Evolutionary conservation across 2,113 vertebrate genomes (phyloP).

Genomic region (Leucopternis melanops): DNA sequence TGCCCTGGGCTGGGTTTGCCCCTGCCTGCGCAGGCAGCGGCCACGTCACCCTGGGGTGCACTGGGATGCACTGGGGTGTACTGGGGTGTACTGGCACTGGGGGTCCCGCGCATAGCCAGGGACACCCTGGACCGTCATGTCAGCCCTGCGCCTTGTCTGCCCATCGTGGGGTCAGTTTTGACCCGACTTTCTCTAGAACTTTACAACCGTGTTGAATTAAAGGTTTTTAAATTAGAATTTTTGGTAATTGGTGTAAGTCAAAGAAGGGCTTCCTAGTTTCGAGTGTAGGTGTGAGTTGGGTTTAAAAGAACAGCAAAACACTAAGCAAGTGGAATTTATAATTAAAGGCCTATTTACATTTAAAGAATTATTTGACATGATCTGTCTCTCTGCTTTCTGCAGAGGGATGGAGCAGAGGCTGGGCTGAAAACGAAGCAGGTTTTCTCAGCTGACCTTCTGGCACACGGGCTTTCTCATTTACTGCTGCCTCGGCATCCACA

Average conservation of each 20-base stretch:
- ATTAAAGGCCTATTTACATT: not conserved
- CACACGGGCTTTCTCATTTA: fast-evolving
- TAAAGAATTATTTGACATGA: not conserved
- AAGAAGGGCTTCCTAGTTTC: not conserved
- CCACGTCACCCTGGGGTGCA: not conserved
- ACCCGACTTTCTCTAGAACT: not conserved
- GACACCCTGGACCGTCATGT: fast-evolving
- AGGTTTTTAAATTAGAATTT: not conserved
- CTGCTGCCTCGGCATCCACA: not conserved
- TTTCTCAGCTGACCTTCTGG: not conserved
- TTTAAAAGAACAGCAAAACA: not conserved
- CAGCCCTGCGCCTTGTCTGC: not conserved
- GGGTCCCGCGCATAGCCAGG: not conserved
- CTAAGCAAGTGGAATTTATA: not conserved
- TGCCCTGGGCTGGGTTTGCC: not conserved
- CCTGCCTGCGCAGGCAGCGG: not conserved
- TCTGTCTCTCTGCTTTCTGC: not conserved
- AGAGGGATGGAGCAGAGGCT: not conserved
- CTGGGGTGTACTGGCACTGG: not conserved
- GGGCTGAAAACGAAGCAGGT: not conserved
- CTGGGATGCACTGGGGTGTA: not conserved
- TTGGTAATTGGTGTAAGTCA: not conserved
- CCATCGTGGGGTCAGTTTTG: fast-evolving
- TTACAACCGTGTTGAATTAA: fast-evolving
- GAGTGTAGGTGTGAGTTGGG: not conserved